phyloP scores from a whole-genome alignment of 2,113 vertebrate species.

The Varanus komodoensis region DNA sequence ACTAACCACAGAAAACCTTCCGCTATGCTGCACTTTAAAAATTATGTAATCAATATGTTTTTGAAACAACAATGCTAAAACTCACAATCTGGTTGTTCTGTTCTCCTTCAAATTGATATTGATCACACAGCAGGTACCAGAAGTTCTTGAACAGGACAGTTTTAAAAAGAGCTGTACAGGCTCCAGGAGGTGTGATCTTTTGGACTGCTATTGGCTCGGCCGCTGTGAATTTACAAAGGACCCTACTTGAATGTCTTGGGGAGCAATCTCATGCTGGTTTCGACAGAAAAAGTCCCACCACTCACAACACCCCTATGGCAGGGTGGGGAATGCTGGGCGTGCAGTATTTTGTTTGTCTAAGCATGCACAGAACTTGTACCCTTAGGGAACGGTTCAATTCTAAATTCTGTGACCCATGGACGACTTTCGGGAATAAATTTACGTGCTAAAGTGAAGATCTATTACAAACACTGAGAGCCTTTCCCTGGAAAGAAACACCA shows the following conservation, averaged over 20 bases:
- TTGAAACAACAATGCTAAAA: background rate
- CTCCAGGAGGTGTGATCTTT: background rate
- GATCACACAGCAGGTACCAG: background rate
- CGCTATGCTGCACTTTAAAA: constrained; percentile 9
- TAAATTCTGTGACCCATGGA: background rate
- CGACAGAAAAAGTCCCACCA: too few relatives aligned
- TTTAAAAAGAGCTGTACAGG: background rate
- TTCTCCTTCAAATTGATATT: background rate
- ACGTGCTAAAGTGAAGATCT: background rate
- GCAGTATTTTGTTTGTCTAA: too few relatives aligned
- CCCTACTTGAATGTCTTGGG: too few relatives aligned
- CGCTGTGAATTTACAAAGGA: background rate
- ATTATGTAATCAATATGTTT: background rate
- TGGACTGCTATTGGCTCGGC: background rate
- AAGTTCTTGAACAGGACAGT: background rate
- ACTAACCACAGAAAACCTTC: background rate
- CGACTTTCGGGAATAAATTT: background rate
- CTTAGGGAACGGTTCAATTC: background rate
- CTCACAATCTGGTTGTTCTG: background rate
- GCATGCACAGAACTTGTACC: too few relatives aligned
- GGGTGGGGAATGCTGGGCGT: too few relatives aligned
- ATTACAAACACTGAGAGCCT: background rate
- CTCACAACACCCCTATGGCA: too few relatives aligned
- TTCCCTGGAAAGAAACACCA: background rate
- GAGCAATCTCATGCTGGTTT: too few relatives aligned